These are phyloP conservation scores for Bufo gargarizans DNA, from an alignment of 2,113 vertebrate species.

Conservation along the genomic window DNA sequence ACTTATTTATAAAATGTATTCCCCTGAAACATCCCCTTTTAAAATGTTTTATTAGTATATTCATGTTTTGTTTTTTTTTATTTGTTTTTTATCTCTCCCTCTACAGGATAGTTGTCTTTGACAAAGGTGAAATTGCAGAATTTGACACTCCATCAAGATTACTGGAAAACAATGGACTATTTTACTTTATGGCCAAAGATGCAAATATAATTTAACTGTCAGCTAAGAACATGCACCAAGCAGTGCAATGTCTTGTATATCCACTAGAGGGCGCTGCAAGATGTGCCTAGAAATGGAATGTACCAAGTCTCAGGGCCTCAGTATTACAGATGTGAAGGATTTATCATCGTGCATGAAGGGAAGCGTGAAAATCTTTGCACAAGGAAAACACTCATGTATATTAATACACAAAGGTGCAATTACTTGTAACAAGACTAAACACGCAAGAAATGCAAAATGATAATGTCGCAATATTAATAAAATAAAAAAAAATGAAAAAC, in stretches of 20 bases:
- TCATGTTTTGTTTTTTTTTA: too few species aligned
- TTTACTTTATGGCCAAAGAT: conserved; percentile 88
- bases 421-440: too few species aligned
- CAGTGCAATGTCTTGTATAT: not conserved
- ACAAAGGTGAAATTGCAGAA: conserved; percentile 85
- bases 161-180: conserved; percentile 84
- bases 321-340: not conserved
- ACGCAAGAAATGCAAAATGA: too few species aligned
- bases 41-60: too few species aligned
- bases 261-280: not conserved
- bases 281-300: not conserved
- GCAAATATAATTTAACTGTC: conserved; percentile 79
- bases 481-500: too few species aligned
- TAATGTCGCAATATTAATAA: too few species aligned
- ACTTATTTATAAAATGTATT: too few species aligned
- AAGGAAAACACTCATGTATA: too few species aligned
- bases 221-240: not conserved
- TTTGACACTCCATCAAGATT: conserved; percentile 84
- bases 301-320: not conserved
- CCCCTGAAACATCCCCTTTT: too few species aligned
- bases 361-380: too few species aligned
- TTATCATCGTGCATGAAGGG: not conserved
- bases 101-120: conserved; percentile 90
- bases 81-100: conserved; percentile 44
- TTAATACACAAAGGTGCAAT: too few species aligned